Base-by-base conservation (phyloP, 2,888 invertebrate species). In the Endotricha flammealis region DNA sequence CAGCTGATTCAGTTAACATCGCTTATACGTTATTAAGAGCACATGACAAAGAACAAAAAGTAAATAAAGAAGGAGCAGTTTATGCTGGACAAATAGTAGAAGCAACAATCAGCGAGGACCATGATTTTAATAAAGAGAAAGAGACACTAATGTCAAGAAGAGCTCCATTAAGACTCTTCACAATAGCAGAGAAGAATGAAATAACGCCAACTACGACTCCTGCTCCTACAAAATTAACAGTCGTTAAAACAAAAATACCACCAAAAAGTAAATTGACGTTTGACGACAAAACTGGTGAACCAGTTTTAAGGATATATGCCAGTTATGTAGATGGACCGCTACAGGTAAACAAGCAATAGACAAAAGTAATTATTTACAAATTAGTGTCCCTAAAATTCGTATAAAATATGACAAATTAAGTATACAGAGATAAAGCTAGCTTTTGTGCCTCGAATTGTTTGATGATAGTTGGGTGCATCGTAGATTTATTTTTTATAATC, bases 271-370 rank as follows among this genome's bases (percentile, higher is more conserved):
- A 81, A 50, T 48, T 86, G 32, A 77, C 74, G 1, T 78, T 77
- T 48, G 86, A 85, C 40, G 78, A 80, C 36, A 76, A 78, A 38
- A 81, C 81, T 23, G 85, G 83, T 4, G 82, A 85, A 43, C 85
- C 88, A 3, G 79, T 88, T 12, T 66, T 90, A 48, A 81, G 88
- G 49, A 89, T 90, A 58, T 90, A 88, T 47, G 89, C 86, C 1
- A 86, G 81, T 49, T 86, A 85, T 38, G 55, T 74, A 22, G 77
- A 82, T 37, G 73, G 48, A 42, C 70, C 75, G 4, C 36, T 59
- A 17, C 80, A 79, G 72, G 85, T 85, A 59, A 57, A 39, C n/a
- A n/a, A n/a, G n/a, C n/a, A n/a, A n/a, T n/a, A n/a, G n/a, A n/a
- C n/a, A n/a, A n/a, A n/a, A n/a, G n/a, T n/a, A n/a, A n/a, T n/a